Percentiles rank a stretch among this genome's conserved stretches.
These are phyloP conservation scores for Lateolabrax maculatus DNA, from an alignment of 2,797 vertebrate genomes.

Conservation along the genomic window DNA sequence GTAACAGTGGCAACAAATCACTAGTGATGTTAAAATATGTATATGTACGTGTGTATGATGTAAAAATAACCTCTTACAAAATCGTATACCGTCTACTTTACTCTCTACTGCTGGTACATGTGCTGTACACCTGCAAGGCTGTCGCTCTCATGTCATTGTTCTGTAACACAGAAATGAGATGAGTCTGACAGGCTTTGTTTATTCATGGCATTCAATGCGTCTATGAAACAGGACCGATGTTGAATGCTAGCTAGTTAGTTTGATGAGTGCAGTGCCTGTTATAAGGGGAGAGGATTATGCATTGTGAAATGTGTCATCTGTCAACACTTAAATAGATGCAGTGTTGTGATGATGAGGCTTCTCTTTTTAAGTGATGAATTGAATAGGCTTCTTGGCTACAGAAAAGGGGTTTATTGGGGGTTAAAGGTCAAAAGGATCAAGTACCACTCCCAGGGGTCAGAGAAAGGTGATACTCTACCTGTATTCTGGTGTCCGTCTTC, in stretches of 20 bases:
- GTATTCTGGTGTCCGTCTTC: slow-evolving; percentile 93
- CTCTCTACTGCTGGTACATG: slow-evolving; percentile 52
- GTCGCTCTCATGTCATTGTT: slow-evolving; percentile 57
- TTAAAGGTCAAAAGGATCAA: slow-evolving; percentile 56
- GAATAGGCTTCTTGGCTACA: slow-evolving; percentile 44
- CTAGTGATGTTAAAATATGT: slow-evolving; percentile 14
- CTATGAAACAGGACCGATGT: slow-evolving; percentile 51
- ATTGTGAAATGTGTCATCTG: slow-evolving; percentile 69
- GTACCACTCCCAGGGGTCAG: slow-evolving; percentile 70
- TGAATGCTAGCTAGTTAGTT: slow-evolving; percentile 63
- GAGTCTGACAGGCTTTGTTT: slow-evolving; percentile 57
- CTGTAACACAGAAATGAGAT: slow-evolving; percentile 52
- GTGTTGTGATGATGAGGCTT: slow-evolving; percentile 54
- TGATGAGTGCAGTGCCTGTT: slow-evolving; percentile 55
- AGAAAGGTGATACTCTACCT: slow-evolving; percentile 93
- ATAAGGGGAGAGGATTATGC: slow-evolving; percentile 60
- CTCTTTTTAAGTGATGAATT: slow-evolving; percentile 81
- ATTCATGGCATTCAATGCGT: slow-evolving; percentile 56
- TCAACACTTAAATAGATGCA: slow-evolving; percentile 78
- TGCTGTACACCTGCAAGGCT: slow-evolving; percentile 49
- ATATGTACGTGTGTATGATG: slow-evolving; percentile 21
- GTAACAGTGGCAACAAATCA: background rate
- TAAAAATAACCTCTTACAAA: slow-evolving; percentile 19
- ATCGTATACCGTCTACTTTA: slow-evolving; percentile 7
- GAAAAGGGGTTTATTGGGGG: slow-evolving; percentile 35